These are phyloP conservation scores for Eurytemora carolleeae DNA, from an alignment of 1,140 invertebrate species.

Conservation along the genomic window DNA sequence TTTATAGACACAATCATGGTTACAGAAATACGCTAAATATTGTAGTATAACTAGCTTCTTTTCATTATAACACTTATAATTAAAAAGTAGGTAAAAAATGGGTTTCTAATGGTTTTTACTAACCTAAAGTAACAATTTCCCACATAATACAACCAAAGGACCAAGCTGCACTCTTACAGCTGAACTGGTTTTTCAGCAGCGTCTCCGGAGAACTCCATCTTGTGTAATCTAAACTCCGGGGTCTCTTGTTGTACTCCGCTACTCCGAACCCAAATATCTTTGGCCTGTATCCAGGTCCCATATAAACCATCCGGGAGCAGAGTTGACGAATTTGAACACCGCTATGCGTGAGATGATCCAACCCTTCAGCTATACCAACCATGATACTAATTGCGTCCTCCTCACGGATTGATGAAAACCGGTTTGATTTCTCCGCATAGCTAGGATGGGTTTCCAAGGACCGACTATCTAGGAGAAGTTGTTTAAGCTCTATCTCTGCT, in stretches of 20 bases:
- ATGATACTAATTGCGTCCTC: slow-evolving; percentile 34
- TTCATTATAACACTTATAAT: too few relatives aligned
- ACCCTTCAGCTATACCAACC: slow-evolving; percentile 37
- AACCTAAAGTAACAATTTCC: slow-evolving; percentile 56
- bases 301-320: slow-evolving; percentile 44
- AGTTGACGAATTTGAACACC: slow-evolving; percentile 47
- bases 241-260: slow-evolving; percentile 26
- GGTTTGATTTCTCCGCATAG: slow-evolving; percentile 28
- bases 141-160: slow-evolving; percentile 56
- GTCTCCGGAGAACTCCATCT: slow-evolving; percentile 57
- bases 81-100: too few relatives aligned
- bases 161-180: slow-evolving; percentile 54
- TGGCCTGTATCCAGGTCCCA: slow-evolving; percentile 37
- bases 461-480: slow-evolving; percentile 38
- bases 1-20: too few relatives aligned
- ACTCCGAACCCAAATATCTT: slow-evolving; percentile 53
- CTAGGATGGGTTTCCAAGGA: slow-evolving; percentile 33
- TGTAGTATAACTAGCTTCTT: too few relatives aligned
- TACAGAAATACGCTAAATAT: too few relatives aligned
- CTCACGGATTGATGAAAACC: slow-evolving; percentile 39
- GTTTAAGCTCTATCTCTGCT: slow-evolving; percentile 35
- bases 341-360: slow-evolving; percentile 39
- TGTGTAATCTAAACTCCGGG: slow-evolving; percentile 37
- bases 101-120: too few relatives aligned
- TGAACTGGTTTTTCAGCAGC: slow-evolving; percentile 39